Evolutionary conservation across 2,888 invertebrate species (phyloP), one percentile per base, ranked within the genome.

Genomic region (Rhopalosiphum nymphaeae): DNA sequence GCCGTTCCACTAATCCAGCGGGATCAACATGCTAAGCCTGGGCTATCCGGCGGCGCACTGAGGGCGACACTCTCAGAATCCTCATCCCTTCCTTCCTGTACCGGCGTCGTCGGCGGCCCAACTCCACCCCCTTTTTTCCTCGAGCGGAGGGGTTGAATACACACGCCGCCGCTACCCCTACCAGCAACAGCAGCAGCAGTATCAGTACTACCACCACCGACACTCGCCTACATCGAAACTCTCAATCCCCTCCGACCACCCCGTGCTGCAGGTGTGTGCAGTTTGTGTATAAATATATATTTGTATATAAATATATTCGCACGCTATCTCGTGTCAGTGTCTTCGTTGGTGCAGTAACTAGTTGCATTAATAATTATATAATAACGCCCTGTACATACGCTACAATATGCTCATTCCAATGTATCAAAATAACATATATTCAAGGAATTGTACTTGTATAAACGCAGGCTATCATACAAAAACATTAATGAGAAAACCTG

Each of bases 1-100:
- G 93, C 93, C 93, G 93, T 90, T 94, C 89, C 85, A 90, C 93
- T 94, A 94, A 94, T 94, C 93, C 90, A 61, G 57, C 93, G 93
- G 93, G 93, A 94, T 94, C 93, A 94, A 94, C 93, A 94, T 94
- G 93, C 93, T 94, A 94, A 94, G 93, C 93, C 93, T 94, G 90
- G 93, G 93, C 93, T 94, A 94, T 94, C 93, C 93, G 93, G 93
- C 93, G 90, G 93, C 93, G 93, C 93, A 94, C 93, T 94, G 93
- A 94, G 93, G 93, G 93, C 93, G 89, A 94, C 93, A 94, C 93
- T 94, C 93, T 94, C 93, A 94, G 93, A 94, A 94, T 94, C 93
- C 93, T 94, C 93, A 94, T 94, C 93, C 93, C 93, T 94, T 94
- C 90, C 93, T 94, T 94, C 93, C 93, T 90, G 90, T 91, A 78